A percentile compares a stretch with the other conserved stretches of the same genome.
Evolutionary conservation across 2,797 vertebrate genomes (phyloP).

Genomic region (Lagocephalus sceleratus): DNA sequence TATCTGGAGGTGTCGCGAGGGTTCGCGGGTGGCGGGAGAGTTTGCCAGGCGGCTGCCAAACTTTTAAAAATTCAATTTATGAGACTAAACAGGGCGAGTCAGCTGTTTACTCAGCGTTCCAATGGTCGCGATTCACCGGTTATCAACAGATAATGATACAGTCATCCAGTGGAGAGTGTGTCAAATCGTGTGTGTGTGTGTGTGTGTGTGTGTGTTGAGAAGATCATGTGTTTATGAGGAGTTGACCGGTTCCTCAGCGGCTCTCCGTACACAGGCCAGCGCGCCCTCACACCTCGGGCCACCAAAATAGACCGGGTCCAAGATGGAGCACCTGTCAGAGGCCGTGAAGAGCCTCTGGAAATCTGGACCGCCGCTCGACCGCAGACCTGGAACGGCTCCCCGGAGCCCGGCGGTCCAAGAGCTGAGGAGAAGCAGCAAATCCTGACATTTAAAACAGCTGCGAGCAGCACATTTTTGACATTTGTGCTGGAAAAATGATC

Average conservation of each 20-base stretch:
- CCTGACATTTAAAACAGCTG: background rate
- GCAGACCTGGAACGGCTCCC: background rate
- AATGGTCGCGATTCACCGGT: background rate
- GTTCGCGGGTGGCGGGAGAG: too few species aligned
- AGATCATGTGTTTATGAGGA: constrained; percentile 40
- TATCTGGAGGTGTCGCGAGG: too few species aligned
- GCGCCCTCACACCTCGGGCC: constrained; percentile 5
- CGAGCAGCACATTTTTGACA: background rate
- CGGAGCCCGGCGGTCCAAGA: background rate
- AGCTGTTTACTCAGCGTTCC: background rate
- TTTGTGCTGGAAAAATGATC: background rate
- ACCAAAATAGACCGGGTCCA: constrained; percentile 62
- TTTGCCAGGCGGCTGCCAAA: too few species aligned
- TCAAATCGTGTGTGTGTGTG: constrained; percentile 2
- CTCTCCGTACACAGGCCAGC: constrained; percentile 13
- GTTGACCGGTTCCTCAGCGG: constrained; percentile 34
- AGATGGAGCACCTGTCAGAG: constrained; percentile 47
- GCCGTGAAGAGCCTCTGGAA: constrained; percentile 23
- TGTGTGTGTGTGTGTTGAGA: constrained; percentile 18
- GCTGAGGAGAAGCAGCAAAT: background rate
- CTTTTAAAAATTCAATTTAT: background rate
- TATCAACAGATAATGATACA: constrained; percentile 28
- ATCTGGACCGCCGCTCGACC: constrained; percentile 1
- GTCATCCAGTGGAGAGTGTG: constrained; percentile 1
- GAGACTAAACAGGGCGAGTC: background rate